Evolutionary conservation across 2,113 vertebrate genomes (phyloP).

Genomic region (Isichthys henryi): DNA sequence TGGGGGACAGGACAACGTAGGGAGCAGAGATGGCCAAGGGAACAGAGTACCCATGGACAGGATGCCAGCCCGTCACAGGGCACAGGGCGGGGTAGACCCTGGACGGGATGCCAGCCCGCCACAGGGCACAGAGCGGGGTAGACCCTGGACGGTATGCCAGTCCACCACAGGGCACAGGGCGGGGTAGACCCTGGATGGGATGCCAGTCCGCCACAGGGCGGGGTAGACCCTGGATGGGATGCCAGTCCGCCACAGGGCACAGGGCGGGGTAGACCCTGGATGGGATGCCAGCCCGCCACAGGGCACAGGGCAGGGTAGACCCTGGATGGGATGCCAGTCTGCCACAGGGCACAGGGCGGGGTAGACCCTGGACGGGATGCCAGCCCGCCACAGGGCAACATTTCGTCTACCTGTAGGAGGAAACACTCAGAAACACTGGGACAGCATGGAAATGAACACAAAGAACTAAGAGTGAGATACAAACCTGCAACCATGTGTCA

Average conservation of each 20-base stretch:
- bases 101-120: not conserved
- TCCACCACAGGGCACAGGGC: not conserved
- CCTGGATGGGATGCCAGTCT: not conserved
- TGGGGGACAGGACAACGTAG: too few relatives aligned
- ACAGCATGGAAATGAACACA: not conserved
- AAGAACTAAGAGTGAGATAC: not conserved
- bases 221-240: too few relatives aligned
- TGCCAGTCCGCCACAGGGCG: too few relatives aligned
- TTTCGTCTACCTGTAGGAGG: not conserved
- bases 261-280: too few relatives aligned
- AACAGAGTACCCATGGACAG: too few relatives aligned
- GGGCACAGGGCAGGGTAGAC: too few relatives aligned
- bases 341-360: not conserved
- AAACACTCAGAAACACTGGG: not conserved
- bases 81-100: not conserved
- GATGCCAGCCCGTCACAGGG: too few relatives aligned
- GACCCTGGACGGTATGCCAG: not conserved
- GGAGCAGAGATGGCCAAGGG: too few relatives aligned
- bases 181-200: too few relatives aligned
- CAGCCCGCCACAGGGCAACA: not conserved
- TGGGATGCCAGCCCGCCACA: too few relatives aligned
- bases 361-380: not conserved
- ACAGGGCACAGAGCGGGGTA: not conserved
- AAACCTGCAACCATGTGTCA: not conserved
- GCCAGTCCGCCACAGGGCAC: too few relatives aligned